These are phyloP conservation scores for Hylyphantes graminicola DNA, from an alignment of 1,140 invertebrate species.

Conservation along the genomic window DNA sequence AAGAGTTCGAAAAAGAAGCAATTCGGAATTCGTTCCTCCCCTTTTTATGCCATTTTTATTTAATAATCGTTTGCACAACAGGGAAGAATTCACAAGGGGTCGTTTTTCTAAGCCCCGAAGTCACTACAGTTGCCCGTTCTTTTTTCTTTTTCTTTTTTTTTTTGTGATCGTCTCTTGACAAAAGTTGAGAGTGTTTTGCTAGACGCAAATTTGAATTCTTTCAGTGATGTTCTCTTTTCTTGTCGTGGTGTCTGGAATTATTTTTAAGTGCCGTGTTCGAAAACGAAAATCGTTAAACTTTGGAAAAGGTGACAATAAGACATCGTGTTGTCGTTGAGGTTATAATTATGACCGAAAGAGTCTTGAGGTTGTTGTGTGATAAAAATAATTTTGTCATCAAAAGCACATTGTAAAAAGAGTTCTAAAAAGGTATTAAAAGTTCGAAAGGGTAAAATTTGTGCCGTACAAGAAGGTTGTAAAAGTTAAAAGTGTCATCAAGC, in stretches of 20 bases:
- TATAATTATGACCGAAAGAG: no score
- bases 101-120: slow-evolving; percentile 31
- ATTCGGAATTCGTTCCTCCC: slow-evolving; percentile 15
- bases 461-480: no score
- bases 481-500: no score
- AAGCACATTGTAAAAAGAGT: no score
- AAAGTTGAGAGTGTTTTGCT: slow-evolving; percentile 7
- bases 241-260: not conserved
- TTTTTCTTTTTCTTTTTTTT: slow-evolving; percentile 5
- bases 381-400: no score
- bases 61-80: slow-evolving; percentile 43
- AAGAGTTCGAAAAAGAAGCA: slow-evolving; percentile 19
- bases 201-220: slow-evolving; percentile 9
- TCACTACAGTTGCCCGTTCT: slow-evolving; percentile 8
- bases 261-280: slow-evolving; percentile 10
- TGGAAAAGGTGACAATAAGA: not conserved
- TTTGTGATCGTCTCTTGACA: not conserved
- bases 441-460: no score
- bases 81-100: slow-evolving; percentile 25
- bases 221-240: not conserved
- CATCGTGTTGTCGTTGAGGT: not conserved
- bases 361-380: no score
- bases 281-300: slow-evolving; percentile 5
- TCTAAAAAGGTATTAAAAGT: no score
- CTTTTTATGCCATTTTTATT: slow-evolving; percentile 23